Evolutionary conservation across 2,888 invertebrate species (phyloP), one percentile per base, ranked within the genome.

Genomic region (Dryococelus australis): DNA sequence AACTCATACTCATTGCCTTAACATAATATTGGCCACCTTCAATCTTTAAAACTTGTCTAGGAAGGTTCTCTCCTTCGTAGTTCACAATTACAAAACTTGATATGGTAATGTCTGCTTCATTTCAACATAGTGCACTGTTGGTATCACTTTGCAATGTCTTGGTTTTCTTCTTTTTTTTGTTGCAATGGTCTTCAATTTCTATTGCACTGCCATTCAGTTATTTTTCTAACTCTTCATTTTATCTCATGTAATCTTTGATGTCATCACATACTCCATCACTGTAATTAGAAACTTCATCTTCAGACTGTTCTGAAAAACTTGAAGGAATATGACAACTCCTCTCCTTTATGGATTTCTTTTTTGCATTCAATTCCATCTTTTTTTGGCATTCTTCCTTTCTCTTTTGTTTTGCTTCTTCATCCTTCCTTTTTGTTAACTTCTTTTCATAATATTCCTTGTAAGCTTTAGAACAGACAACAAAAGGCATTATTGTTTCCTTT

Each of bases 21-120:
- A 83, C 83, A n/a, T 83, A 83, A 20, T 16, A 83, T 24, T 83
- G 83, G 43, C 24, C 83, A n/a, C 43, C 83, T 83, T 83, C 83
- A 28, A 16, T 83, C 83, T 83, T 83, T 28, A 83, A 43, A 83
- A 83, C 27, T 16, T 16, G 27, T 26, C 83, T 28, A 83, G 83
- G 27, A 16, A 83, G 27, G 43, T 83, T 9, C n/a, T 83, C 27
- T 20, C 43, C 83, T 27, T 83, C 27, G 27, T 83, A 83, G n/a
- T 83, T 83, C 27, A 12, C 83, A 27, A 83, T 83, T 43, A 83
- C 83, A 16, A 83, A 83, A 83, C 83, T 65, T 65, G 65, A 65
- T 65, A 16, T 65, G 65, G 20, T 20, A 16, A 9, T 65, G 65
- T 65, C 65, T 20, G 65, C 16, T 65, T 65, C 24, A 65, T 65